These are phyloP conservation scores for Tachystola acroxantha DNA, from an alignment of 2,888 invertebrate genomes.

Conservation along the genomic window DNA sequence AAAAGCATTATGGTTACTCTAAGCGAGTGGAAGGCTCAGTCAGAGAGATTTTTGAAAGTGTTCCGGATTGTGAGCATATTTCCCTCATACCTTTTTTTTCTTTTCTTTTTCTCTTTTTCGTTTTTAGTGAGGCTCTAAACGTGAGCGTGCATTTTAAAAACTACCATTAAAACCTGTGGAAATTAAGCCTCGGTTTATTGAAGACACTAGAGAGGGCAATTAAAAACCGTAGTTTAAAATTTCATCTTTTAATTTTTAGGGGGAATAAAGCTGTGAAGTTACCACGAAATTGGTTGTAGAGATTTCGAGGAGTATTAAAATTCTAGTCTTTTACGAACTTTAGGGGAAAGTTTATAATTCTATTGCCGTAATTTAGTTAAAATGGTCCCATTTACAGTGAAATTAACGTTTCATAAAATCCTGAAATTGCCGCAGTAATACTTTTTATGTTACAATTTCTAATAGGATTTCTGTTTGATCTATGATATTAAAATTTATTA, in stretches of 20 bases:
- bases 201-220: background rate
- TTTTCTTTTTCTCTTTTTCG: too few relatives aligned
- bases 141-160: conserved; percentile 23
- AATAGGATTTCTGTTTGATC: too few relatives aligned
- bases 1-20: conserved; percentile 10
- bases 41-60: conserved; percentile 10
- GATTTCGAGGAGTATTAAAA: background rate
- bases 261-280: background rate
- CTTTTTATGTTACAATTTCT: too few relatives aligned
- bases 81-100: conserved; percentile 7
- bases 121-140: conserved; percentile 15
- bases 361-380: background rate
- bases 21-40: conserved; percentile 8
- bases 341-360: background rate
- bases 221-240: conserved; percentile 4
- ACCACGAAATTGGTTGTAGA: background rate
- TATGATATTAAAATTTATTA: too few relatives aligned
- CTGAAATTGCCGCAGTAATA: too few relatives aligned
- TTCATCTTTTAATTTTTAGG: conserved; percentile 1
- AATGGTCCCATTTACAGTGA: too few relatives aligned
- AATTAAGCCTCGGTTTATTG: conserved; percentile 5
- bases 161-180: conserved; percentile 17
- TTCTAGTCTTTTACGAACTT: background rate
- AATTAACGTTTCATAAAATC: too few relatives aligned
- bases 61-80: conserved; percentile 8